A percentile compares a stretch with the other conserved stretches of the same genome.
These are phyloP conservation scores for Agonopterix alstromeriana DNA, from an alignment of 2,888 invertebrate species.

Conservation along the genomic window DNA sequence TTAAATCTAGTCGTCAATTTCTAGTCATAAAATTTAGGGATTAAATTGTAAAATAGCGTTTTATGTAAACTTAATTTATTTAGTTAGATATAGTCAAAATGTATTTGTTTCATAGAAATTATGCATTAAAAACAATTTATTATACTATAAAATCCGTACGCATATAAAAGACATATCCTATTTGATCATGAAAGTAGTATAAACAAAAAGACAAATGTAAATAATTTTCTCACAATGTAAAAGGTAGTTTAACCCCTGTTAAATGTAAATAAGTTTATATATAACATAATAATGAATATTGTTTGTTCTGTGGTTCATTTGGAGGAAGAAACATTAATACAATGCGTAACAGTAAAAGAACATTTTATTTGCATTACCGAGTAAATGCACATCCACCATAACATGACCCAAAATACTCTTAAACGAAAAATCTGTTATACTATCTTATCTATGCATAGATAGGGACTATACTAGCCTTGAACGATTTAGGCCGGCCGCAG, in stretches of 20 bases:
- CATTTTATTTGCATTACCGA: conserved; percentile 18
- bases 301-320: conserved; percentile 13
- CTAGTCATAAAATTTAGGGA: not conserved
- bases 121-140: too few species aligned
- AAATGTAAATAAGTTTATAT: not conserved
- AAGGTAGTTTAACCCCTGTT: conserved; percentile 1
- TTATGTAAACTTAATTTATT: too few species aligned
- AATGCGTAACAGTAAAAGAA: conserved; percentile 16
- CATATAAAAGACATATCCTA: too few species aligned
- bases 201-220: too few species aligned
- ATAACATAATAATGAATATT: not conserved
- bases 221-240: too few species aligned
- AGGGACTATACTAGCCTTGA: too few species aligned
- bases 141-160: too few species aligned
- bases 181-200: too few species aligned
- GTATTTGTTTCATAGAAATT: too few species aligned
- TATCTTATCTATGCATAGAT: not conserved
- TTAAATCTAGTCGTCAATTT: not conserved
- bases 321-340: conserved; percentile 12
- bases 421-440: not conserved
- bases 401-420: not conserved
- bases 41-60: conserved; percentile 3
- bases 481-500: too few species aligned
- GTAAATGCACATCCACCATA: conserved; percentile 16
- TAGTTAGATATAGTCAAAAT: too few species aligned